Conservation (phyloP, 2,797 vertebrate species). For the Argyrosomus regius region DNA sequence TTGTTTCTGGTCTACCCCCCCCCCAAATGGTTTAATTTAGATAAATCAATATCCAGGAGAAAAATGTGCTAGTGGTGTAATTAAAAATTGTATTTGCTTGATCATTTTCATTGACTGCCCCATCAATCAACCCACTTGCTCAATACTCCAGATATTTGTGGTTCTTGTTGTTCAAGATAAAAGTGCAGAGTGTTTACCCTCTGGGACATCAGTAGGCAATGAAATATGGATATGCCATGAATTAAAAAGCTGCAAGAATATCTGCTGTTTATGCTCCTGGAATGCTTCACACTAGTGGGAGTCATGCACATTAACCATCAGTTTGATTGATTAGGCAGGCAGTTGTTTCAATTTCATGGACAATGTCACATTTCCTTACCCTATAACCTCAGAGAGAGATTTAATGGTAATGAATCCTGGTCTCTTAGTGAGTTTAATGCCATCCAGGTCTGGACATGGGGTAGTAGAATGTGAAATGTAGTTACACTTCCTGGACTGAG, state of each 20-base stretch:
- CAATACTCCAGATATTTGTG: conserved; percentile 65
- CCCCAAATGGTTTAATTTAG: conserved; percentile 52
- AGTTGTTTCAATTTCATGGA: conserved; percentile 79
- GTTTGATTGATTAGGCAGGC: conserved; percentile 74
- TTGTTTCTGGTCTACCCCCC: conserved; percentile 35
- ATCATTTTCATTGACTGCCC: conserved; percentile 73
- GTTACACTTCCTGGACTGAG: conserved; percentile 68
- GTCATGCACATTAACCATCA: conserved; percentile 66
- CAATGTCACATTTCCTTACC: conserved; percentile 78
- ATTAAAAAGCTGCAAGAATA: conserved; percentile 71
- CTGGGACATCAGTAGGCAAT: conserved; percentile 54
- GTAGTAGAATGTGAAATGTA: conserved; percentile 80
- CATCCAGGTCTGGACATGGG: conserved; percentile 62
- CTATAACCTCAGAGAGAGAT: conserved; percentile 76
- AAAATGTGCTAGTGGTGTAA: conserved; percentile 62
- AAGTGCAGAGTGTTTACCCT: conserved; percentile 67
- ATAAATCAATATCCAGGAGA: conserved; percentile 59
- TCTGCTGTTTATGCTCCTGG: conserved; percentile 62
- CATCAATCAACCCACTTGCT: conserved; percentile 69
- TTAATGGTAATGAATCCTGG: conserved; percentile 81
- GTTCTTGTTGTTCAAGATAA: conserved; percentile 61
- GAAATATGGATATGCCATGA: conserved; percentile 72
- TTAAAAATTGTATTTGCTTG: conserved; percentile 72
- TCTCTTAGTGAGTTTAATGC: conserved; percentile 73
- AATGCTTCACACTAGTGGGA: conserved; percentile 48